Base-by-base conservation (phyloP, 2,113 vertebrate genomes). In the Toxotes jaculatrix region DNA sequence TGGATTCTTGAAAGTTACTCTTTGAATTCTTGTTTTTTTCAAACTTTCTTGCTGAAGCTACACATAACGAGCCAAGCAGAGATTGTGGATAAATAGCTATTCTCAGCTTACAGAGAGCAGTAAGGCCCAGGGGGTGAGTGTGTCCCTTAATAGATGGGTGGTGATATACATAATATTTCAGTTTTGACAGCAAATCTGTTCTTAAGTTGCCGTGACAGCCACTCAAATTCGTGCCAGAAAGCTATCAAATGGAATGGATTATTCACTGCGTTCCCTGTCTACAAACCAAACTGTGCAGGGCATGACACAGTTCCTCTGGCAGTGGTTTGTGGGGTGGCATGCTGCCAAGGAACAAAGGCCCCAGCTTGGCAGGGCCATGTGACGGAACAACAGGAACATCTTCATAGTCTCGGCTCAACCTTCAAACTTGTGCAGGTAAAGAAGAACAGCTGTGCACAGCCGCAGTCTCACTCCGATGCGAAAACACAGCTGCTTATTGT, bases 141-240 rank as follows among this genome's bases (percentile, higher is more conserved):
- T 82, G 83, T 76, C 83, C 66, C 72, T 75, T 91, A 80, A 83
- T 87, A 88, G 81, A 92, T 87, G 79, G 72, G 32, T 67, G 72
- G 61, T 89, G 86, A 87, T 89, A 90, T 84, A 79, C 83, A 87
- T 85, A 80, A 89, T 84, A 75, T 84, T 90, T 92, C 79, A 74
- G 56, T 88, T 88, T 86, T 90, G 90, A 92, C 90, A 89, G 81
- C 65, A 91, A 91, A 91, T 92, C 83, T 93, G 75, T 88, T 84
- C 87, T 87, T 84, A 85, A 89, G 80, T 90, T 92, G 80, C 79
- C 4, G 31, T 91, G 92, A 92, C 92, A 93, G 85, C 76, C 65
- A 63, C 73, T 92, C 79, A 85, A 60, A 82, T 86, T 84, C 77
- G 49, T 90, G 89, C 86, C 86, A 88, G 81, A 79, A 55, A 85